Evolutionary conservation across 2,888 invertebrate genomes (phyloP).

Genomic region (Sthenelais limicola): DNA sequence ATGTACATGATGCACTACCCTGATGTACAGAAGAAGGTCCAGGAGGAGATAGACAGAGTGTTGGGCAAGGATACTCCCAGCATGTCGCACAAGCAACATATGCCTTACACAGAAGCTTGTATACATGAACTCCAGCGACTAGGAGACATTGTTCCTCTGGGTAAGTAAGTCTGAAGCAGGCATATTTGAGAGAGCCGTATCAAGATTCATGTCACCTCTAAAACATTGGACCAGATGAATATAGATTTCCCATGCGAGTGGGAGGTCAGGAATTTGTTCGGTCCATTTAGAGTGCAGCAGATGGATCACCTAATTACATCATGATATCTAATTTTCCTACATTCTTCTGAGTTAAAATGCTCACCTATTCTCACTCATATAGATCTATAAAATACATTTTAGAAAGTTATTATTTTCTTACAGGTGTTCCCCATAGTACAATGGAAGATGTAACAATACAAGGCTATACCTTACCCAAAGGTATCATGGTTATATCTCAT

Average conservation of each 20-base stretch:
- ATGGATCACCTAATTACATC: no score
- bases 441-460: conserved; percentile 17
- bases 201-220: no score
- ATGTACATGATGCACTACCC: conserved; percentile 52
- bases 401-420: neutral
- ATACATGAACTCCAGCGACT: conserved; percentile 53
- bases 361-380: no score
- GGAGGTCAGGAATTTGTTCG: no score
- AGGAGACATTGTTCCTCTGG: conserved; percentile 53
- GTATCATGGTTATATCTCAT: conserved; percentile 37
- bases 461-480: conserved; percentile 38
- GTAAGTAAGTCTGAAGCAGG: no score
- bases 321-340: no score
- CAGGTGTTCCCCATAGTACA: conserved; percentile 52
- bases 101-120: conserved; percentile 52
- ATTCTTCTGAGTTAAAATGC: no score
- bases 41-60: conserved; percentile 56
- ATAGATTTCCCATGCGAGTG: no score
- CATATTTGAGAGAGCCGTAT: no score
- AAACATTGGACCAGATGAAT: no score
- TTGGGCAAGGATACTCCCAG: conserved; percentile 59
- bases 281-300: no score
- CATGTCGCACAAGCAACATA: conserved; percentile 37
- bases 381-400: no score
- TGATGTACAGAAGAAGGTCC: conserved; percentile 47